phyloP scores from a whole-genome alignment of 2,888 invertebrate species.

The Sphaerophoria rueppellii region DNA sequence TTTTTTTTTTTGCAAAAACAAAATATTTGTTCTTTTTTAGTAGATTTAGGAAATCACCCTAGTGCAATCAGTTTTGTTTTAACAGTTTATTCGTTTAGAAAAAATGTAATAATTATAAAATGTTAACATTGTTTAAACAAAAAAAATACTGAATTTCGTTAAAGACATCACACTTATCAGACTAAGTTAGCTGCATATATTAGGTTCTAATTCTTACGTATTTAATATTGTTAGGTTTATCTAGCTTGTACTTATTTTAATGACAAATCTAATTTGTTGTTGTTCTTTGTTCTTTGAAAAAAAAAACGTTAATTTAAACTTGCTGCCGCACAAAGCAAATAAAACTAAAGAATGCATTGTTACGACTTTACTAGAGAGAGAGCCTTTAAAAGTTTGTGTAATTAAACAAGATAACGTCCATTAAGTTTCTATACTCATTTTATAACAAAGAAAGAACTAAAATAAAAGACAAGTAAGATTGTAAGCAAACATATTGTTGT shows the following conservation, averaged over 20 bases:
- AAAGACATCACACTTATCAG: conserved; percentile 31
- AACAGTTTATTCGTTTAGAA: conserved; percentile 28
- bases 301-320: conserved; percentile 30
- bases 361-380: conserved; percentile 24
- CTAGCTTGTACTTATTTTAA: conserved; percentile 67
- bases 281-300: background rate
- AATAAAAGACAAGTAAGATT: conserved; percentile 12
- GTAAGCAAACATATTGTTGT: conserved; percentile 9
- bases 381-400: conserved; percentile 45
- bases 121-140: conserved; percentile 49
- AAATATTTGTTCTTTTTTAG: conserved; percentile 24
- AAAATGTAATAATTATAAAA: conserved; percentile 34
- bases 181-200: conserved; percentile 39
- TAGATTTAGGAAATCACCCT: conserved; percentile 39
- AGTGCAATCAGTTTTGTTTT: conserved; percentile 62
- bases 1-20: conserved; percentile 28
- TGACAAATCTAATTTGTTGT: conserved; percentile 47
- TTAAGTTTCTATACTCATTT: conserved; percentile 70
- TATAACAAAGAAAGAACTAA: conserved; percentile 35
- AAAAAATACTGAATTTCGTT: conserved; percentile 5
- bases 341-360: conserved; percentile 63
- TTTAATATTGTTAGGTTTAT: conserved; percentile 39
- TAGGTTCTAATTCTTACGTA: conserved; percentile 7
- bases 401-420: conserved; percentile 65
- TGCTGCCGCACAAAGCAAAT: conserved; percentile 70